Evolutionary conservation across 2,113 vertebrate genomes (phyloP).

Genomic region (Camelus dromedarius): DNA sequence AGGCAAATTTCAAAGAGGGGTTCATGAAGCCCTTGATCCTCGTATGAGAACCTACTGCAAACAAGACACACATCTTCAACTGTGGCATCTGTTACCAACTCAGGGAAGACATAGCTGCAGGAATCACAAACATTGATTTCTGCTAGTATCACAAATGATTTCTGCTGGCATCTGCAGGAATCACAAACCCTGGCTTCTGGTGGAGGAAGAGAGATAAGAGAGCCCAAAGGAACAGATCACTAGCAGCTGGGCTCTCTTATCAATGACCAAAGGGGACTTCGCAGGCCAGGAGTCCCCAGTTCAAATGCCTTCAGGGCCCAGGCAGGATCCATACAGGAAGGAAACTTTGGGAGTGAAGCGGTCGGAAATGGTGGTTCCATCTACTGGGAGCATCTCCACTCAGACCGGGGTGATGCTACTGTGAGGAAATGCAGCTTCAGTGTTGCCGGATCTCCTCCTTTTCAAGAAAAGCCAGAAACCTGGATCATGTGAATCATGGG

Average conservation of each 20-base stretch:
- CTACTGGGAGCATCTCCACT: neutral
- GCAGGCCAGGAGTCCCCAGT: neutral
- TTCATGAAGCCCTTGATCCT: neutral
- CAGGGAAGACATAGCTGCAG: neutral
- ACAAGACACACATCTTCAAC: neutral
- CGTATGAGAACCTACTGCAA: neutral
- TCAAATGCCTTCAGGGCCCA: neutral
- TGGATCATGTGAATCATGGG: neutral
- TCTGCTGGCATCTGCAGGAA: neutral
- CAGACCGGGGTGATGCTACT: neutral
- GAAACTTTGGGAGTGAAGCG: neutral
- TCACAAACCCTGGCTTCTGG: neutral
- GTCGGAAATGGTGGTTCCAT: neutral
- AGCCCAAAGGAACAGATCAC: neutral
- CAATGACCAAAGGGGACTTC: neutral
- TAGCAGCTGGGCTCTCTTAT: neutral
- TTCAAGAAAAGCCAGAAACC: conserved; percentile 11
- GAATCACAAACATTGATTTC: neutral
- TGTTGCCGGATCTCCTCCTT: neutral
- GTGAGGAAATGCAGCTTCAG: neutral
- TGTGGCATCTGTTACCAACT: neutral
- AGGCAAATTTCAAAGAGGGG: neutral
- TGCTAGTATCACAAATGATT: neutral
- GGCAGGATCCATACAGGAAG: neutral
- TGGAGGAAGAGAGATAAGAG: neutral